A percentile compares a stretch with the other conserved stretches of the same genome.
Evolutionary conservation across 2,888 invertebrate genomes (phyloP).

Genomic region (Frankliniella fusca): DNA sequence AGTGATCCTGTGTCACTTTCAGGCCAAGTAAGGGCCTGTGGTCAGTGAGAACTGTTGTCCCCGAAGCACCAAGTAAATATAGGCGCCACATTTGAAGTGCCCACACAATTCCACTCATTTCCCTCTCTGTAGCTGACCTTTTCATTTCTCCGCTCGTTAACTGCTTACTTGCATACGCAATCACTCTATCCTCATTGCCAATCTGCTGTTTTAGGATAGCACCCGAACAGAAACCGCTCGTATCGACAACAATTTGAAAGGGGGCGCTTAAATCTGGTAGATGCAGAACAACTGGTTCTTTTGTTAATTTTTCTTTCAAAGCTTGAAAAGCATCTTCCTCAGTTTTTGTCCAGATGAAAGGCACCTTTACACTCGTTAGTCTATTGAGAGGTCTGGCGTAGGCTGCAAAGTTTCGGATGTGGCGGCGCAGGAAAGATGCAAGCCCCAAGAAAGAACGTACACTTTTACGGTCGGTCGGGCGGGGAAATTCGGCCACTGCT

Average conservation of each 20-base stretch:
- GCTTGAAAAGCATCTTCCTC: background rate
- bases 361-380: background rate
- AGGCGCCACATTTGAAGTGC: background rate
- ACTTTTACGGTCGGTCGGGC: background rate
- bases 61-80: background rate
- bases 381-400: background rate
- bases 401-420: background rate
- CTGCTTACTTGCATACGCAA: background rate
- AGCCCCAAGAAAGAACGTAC: background rate
- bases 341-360: background rate
- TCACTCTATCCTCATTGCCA: background rate
- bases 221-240: background rate
- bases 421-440: background rate
- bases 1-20: background rate
- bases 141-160: background rate
- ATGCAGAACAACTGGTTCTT: background rate
- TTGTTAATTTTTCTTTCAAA: background rate
- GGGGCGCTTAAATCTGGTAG: background rate
- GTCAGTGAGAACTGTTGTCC: background rate
- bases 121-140: background rate
- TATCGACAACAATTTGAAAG: background rate
- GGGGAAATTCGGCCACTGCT: background rate
- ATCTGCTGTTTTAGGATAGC: background rate
- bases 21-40: background rate
- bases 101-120: background rate